phyloP scores from a whole-genome alignment of 2,888 invertebrate species.

The Hybos culiciformis region DNA sequence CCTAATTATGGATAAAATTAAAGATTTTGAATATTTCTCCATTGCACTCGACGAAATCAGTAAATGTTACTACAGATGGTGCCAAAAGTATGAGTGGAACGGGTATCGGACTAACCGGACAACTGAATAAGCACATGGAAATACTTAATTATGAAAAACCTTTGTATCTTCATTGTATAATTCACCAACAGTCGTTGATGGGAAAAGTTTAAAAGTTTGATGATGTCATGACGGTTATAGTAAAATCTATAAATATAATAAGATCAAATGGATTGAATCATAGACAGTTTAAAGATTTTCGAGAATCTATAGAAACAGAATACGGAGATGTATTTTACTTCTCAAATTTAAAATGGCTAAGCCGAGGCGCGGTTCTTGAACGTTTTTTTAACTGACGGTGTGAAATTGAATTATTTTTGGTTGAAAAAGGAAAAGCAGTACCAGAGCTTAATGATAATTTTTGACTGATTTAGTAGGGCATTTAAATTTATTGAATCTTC shows the following conservation, averaged over 20 bases:
- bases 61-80: background rate
- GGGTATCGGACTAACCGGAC: background rate
- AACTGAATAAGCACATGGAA: background rate
- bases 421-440: background rate
- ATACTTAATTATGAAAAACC: background rate
- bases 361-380: background rate
- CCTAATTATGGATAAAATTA: background rate
- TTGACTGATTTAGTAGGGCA: slow-evolving; percentile 1
- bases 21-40: background rate
- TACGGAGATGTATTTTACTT: background rate
- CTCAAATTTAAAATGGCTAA: background rate
- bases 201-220: background rate
- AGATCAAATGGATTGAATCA: slow-evolving; percentile 1
- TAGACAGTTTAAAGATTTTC: background rate
- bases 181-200: slow-evolving; percentile 1
- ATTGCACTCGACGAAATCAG: background rate
- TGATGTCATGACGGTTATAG: slow-evolving; percentile 1
- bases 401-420: background rate
- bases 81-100: background rate
- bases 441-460: background rate
- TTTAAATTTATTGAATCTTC: background rate
- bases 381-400: background rate
- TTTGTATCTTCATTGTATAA: background rate
- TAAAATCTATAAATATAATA: background rate
- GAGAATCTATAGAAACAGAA: slow-evolving; percentile 1